Percentiles rank a stretch among this genome's conserved stretches.
Conservation (phyloP, 1,140 invertebrate species). For the Bombus ignitus region DNA sequence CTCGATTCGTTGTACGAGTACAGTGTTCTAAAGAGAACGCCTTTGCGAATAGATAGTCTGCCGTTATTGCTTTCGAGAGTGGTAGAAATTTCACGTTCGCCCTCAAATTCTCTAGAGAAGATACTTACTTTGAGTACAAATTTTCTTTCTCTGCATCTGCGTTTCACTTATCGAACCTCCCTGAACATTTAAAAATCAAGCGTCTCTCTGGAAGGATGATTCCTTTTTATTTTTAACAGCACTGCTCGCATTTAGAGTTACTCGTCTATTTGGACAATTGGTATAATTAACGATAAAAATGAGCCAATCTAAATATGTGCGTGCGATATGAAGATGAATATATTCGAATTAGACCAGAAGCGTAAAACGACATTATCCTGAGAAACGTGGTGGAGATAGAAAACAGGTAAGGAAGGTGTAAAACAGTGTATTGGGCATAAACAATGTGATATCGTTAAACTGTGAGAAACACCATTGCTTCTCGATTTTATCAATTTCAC, state of each 20-base stretch:
- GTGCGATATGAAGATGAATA: too few relatives aligned
- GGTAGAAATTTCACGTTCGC: neutral
- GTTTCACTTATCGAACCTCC: too few relatives aligned
- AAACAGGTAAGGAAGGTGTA: too few relatives aligned
- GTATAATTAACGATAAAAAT: too few relatives aligned
- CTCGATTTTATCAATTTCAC: conserved; percentile 10
- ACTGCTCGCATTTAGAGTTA: too few relatives aligned
- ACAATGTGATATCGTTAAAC: neutral
- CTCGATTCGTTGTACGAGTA: neutral
- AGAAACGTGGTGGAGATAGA: too few relatives aligned
- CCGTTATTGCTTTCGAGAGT: neutral
- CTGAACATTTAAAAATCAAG: too few relatives aligned
- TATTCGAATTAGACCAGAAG: too few relatives aligned
- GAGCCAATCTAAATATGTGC: too few relatives aligned
- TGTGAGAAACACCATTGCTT: neutral
- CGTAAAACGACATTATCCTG: neutral
- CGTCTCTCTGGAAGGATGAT: neutral
- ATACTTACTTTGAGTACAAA: neutral
- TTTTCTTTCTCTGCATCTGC: neutral
- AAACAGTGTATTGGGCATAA: neutral
- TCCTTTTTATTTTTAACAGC: neutral
- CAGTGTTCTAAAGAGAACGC: neutral
- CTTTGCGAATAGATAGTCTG: neutral
- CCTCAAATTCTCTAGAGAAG: neutral
- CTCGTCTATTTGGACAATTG: too few relatives aligned